These are phyloP conservation scores for Oxygymnocypris stewartii DNA, from an alignment of 2,113 vertebrate species.

Conservation along the genomic window DNA sequence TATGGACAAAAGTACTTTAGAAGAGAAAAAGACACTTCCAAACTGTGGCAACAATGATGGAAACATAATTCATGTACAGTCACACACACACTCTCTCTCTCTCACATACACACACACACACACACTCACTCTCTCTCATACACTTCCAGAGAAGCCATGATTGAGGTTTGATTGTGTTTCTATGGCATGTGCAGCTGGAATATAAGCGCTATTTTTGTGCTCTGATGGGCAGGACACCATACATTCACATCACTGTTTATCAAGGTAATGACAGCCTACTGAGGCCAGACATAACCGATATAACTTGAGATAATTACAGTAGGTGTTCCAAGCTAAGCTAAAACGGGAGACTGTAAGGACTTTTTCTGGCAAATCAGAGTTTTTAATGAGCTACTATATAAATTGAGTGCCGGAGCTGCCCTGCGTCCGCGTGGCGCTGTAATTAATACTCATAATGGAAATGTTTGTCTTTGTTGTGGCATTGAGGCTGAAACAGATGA, in stretches of 20 bases:
- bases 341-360: slow-evolving; percentile 3
- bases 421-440: background rate
- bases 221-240: background rate
- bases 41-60: no score
- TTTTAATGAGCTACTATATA: slow-evolving; percentile 37
- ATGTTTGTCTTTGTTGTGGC: slow-evolving; percentile 45
- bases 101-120: no score
- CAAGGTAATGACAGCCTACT: slow-evolving; percentile 39
- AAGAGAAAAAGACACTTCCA: no score
- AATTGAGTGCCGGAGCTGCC: background rate
- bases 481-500: slow-evolving; percentile 39
- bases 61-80: no score
- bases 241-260: slow-evolving; percentile 3
- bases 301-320: slow-evolving; percentile 48
- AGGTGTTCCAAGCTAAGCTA: slow-evolving; percentile 45
- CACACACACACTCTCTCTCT: no score
- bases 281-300: background rate
- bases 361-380: slow-evolving; percentile 35
- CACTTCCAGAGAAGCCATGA: background rate
- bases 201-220: background rate
- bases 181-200: background rate
- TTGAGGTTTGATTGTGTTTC: background rate
- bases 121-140: no score
- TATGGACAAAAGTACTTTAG: no score
- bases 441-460: slow-evolving; percentile 48